phyloP scores from a whole-genome alignment of 2,113 vertebrate species.

The Dicentrarchus labrax region DNA sequence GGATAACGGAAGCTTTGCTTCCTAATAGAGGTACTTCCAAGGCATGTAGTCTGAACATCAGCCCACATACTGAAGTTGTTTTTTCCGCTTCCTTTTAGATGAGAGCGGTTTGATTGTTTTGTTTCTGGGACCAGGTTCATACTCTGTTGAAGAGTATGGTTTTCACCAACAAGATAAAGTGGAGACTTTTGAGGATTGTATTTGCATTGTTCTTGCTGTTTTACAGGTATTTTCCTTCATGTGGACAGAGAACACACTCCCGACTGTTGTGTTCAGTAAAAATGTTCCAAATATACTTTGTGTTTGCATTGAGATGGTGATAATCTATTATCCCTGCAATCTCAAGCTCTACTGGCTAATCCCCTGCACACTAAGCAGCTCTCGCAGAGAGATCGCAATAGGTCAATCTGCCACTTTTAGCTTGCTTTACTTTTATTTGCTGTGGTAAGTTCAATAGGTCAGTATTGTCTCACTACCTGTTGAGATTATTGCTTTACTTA shows the following conservation, averaged over 20 bases:
- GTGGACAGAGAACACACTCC: background rate
- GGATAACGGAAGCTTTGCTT: slow-evolving; percentile 5
- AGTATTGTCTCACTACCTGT: background rate
- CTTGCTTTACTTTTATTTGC: slow-evolving; percentile 33
- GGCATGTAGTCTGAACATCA: background rate
- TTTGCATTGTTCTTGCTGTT: background rate
- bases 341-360: slow-evolving; percentile 62
- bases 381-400: slow-evolving; percentile 50
- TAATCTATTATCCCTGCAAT: slow-evolving; percentile 48
- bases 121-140: background rate
- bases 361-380: slow-evolving; percentile 71
- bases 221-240: background rate
- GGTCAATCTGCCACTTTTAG: slow-evolving; percentile 60
- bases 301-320: slow-evolving; percentile 37
- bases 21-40: background rate
- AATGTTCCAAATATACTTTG: slow-evolving; percentile 1
- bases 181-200: background rate
- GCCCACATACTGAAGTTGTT: background rate
- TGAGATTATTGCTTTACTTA: background rate
- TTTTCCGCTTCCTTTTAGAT: background rate
- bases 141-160: background rate
- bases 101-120: background rate
- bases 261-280: background rate
- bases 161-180: background rate
- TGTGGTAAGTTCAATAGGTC: slow-evolving; percentile 39